These are phyloP conservation scores for Henricia sp. DNA, from an alignment of 53 echinoderm and acorn worm genomes.

Conservation along the genomic window DNA sequence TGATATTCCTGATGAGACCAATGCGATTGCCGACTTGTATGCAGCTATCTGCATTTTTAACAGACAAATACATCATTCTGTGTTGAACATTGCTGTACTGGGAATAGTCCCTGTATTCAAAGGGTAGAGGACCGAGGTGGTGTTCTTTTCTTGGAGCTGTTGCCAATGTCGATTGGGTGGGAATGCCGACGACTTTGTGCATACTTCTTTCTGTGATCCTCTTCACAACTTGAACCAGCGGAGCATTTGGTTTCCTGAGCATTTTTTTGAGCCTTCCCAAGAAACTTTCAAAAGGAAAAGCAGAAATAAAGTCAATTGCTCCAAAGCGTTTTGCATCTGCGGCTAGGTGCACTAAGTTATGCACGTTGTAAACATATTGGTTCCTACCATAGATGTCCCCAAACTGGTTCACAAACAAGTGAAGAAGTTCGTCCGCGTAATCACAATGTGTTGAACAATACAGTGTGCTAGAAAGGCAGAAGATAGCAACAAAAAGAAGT, in stretches of 20 bases:
- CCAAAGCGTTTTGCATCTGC: slow-evolving; percentile 18
- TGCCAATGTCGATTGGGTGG: slow-evolving; percentile 25
- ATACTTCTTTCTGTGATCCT: slow-evolving; percentile 40
- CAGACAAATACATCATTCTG: slow-evolving; percentile 4
- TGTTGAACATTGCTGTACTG: slow-evolving; percentile 32
- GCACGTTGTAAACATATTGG: slow-evolving; percentile 21
- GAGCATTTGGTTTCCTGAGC: slow-evolving; percentile 45
- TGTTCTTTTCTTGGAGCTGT: slow-evolving; percentile 36
- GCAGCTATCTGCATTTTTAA: slow-evolving; percentile 27
- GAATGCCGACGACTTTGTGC: too few relatives aligned
- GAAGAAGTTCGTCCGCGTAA: slow-evolving; percentile 16
- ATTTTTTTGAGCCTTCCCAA: slow-evolving; percentile 27
- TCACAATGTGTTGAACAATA: slow-evolving; percentile 5
- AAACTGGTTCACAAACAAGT: slow-evolving; percentile 16
- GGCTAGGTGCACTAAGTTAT: slow-evolving; percentile 11
- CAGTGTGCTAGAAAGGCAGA: slow-evolving; percentile 23
- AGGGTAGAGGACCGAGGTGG: slow-evolving; percentile 32
- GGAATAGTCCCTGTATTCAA: not conserved
- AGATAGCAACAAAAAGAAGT: slow-evolving; percentile 54
- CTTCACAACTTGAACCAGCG: slow-evolving; percentile 37
- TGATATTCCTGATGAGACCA: slow-evolving; percentile 27
- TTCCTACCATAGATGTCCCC: slow-evolving; percentile 32
- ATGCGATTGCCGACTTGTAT: slow-evolving; percentile 42
- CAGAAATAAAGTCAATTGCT: slow-evolving; percentile 14
- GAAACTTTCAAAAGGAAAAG: slow-evolving; percentile 53